Base-by-base conservation (phyloP, 2,888 invertebrate genomes). In the Noctua pronuba region DNA sequence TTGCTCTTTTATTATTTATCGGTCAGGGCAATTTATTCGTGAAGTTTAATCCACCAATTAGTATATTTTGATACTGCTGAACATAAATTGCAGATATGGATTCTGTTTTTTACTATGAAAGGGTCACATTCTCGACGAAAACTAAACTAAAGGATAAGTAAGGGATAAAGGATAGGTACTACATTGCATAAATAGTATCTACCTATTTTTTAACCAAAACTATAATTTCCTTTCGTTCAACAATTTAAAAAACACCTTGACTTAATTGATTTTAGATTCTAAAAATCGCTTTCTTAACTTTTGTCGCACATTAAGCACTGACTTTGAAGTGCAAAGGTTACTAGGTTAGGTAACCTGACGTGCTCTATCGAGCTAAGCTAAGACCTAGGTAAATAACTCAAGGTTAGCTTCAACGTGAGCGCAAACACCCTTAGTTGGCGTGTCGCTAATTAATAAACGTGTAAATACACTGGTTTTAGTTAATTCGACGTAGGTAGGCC, bases 401-500 rank as follows among this genome's bases (percentile, higher is more conserved):
- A 85, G 87, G 84, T 77, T 86, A 87, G 82, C 79, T 84, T 79
- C 65, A 87, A 86, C 80, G 62, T 31, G 72, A 73, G 60, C 77
- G 75, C 80, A 81, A 84, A 88, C 83, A 84, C 71, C 49, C 64
- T 38, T 44, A 65, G 77, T 68, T 82, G 81, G 75, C 82, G 79
- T 79, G 80, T 79, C 60, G 75, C 73, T 91, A 90, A 92, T 93
- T 90, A 92, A 90, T 92, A 90, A 90, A 85, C 89, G 86, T 85
- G 90, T 90, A 90, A 91, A 90, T 87, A 89, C 80, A 88, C 85
- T 83, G 87, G 86, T 87, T 89, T 90, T 90, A 79, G 92, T 93
- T 92, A 92, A 94, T 94, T 93, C 88, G 88, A 78, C 91, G 89
- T 91, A 92, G 90, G 88, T 88, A 90, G 90, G 83, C 87, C 89